Evolutionary conservation across 1,140 invertebrate species (phyloP), one percentile per base, ranked within the genome.

Genomic region (Belonocnema kinseyi): DNA sequence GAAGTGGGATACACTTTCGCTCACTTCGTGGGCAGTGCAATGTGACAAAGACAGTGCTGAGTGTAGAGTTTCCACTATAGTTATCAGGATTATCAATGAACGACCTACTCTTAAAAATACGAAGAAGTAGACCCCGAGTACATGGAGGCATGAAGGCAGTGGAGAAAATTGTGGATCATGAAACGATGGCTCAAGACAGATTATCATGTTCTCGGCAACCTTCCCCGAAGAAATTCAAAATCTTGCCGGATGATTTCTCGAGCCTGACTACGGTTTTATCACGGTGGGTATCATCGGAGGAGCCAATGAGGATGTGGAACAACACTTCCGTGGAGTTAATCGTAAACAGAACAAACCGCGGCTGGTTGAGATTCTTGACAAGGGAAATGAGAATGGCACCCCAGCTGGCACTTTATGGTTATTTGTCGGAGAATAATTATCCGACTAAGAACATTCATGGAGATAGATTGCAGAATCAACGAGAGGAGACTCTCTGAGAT

Each of bases 151-250:
- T 70, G 0, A 14, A 40, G 0, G 74, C 74, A 3, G 75, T 84
- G 3, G 94, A 96, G 54, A 94, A 94, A 80, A 93, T 98, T 54
- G 94, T 98, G 82, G 91, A 93, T 11, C 94, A 97, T 85, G 83
- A 93, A 8, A 94, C 94, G 0, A 98, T 98, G 95, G 93, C 94
- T 0, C 82, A 88, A 6, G 88, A 96, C 95, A 96, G 85, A 98
- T 96, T 0, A 90, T 98, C 0, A 98, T 98, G 97, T 98, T 98
- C 85, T 97, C 96, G 2, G 98, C 98, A 0, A 99, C 98, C 0
- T 99, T 98, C 85, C 96, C 96, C 0, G 93, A 94, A 73, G 95
- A 96, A 79, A 95, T 98, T 50, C 97, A 98, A 88, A 91, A 92
- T 21, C 86, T 97, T 50, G 97, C 97, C 0, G 92, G 92, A 0